Evolutionary conservation across 2,888 invertebrate species (phyloP).

Genomic region (Tryphoninae sp.): DNA sequence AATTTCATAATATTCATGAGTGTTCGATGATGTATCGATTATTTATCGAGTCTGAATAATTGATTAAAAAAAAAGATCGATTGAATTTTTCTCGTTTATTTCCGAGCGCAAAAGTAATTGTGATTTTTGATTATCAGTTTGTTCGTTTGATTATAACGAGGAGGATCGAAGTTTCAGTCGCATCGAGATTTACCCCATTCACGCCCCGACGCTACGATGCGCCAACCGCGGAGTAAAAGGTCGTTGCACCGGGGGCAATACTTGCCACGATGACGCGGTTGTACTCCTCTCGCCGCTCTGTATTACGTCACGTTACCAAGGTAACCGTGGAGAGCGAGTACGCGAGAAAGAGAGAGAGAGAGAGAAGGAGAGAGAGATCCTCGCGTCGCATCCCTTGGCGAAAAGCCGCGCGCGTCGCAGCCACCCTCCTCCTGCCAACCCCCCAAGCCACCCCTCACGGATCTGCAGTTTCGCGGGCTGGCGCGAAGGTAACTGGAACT

Average conservation of each 20-base stretch:
- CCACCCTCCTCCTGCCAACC: conserved; percentile 36
- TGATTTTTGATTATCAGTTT: neutral
- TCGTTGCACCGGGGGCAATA: conserved; percentile 69
- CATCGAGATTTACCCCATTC: conserved; percentile 73
- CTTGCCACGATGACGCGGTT: conserved; percentile 72
- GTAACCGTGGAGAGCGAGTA: conserved; percentile 61
- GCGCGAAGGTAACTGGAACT: conserved; percentile 73
- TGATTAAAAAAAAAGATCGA: no score
- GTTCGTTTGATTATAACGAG: conserved; percentile 67
- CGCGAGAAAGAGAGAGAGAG: neutral
- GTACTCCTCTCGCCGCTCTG: conserved; percentile 51
- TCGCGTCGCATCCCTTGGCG: conserved; percentile 51
- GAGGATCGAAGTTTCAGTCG: conserved; percentile 65
- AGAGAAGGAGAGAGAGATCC: neutral
- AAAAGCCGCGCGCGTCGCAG: neutral
- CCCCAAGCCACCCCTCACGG: conserved; percentile 10
- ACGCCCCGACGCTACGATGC: conserved; percentile 63
- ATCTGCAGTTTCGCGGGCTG: conserved; percentile 43
- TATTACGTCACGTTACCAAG: conserved; percentile 77
- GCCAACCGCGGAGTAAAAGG: conserved; percentile 60
- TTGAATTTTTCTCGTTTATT: no score
- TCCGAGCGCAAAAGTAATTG: no score
- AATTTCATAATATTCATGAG: no score
- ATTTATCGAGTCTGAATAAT: no score
- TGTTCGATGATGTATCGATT: no score